Evolutionary conservation across 2,113 vertebrate genomes (phyloP), one percentile per base, ranked within the genome.

Genomic region (Ctenodactylus gundi): DNA sequence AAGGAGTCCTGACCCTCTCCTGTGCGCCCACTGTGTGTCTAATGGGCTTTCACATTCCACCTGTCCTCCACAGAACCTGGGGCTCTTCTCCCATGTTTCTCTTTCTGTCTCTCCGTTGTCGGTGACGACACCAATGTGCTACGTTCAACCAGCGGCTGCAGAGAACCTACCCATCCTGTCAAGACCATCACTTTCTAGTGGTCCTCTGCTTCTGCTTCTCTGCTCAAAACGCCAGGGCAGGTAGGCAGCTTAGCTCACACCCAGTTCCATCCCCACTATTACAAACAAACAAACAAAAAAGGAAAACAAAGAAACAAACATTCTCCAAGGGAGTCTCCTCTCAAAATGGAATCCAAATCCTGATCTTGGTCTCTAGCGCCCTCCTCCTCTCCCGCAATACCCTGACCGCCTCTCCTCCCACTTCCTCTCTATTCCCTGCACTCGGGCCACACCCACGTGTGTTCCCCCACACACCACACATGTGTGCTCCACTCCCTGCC

Each of bases 401-500:
- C 62, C 80, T n/a, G 51, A 57, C 60, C 41, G 41, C 21, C 73
- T 39, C 78, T 60, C 75, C 90, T 92, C 64, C 90, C 53, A 39
- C 65, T 93, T 96, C 94, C 84, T 76, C 93, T 86, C 72, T 62
- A 17, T 0, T 6, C 81, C 62, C n/a, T 68, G 13, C 34, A 15
- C 29, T 83, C 67, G 15, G 12, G 13, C 67, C 25, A 14, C 10
- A 31, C 65, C 73, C 34, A 29, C 4, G 14, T 2, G 83, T 68
- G 57, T 17, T 60, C 39, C 60, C 41, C 21, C 41, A 4, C 25
- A 44, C 0, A 49, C 75, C 46, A 46, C 0, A 0, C 31, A 29
- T 0, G 0, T 10, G 1, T 0, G 12, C 60, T 85, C 77, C 65
- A 70, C 36, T 64, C 39, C 76, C 82, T 60, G 60, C 49, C 46